Percentiles rank a stretch among this genome's conserved stretches.
Evolutionary conservation across 2,113 vertebrate species (phyloP).

Genomic region (Sylvia atricapilla): DNA sequence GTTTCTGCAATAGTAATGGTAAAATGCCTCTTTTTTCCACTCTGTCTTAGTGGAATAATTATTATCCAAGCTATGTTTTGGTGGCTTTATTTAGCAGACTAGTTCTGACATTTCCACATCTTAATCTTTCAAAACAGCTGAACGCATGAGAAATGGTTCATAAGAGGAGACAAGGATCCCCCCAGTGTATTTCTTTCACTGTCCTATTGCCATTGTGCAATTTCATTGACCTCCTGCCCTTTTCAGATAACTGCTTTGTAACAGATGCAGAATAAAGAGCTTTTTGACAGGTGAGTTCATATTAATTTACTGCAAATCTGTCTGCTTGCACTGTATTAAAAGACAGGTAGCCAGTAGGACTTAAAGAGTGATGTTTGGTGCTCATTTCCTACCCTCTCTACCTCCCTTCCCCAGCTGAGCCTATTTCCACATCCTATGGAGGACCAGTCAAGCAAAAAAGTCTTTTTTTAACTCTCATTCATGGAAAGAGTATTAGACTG

Average conservation of each 20-base stretch:
- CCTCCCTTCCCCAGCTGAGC: not conserved
- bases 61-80: not conserved
- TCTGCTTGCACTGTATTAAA: not conserved
- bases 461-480: slow-evolving; percentile 57
- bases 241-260: not conserved
- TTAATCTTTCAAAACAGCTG: slow-evolving; percentile 10
- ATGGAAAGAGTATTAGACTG: slow-evolving; percentile 58
- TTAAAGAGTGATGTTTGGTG: not conserved
- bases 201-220: not conserved
- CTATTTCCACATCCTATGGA: not conserved
- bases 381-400: not conserved
- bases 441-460: slow-evolving; percentile 63
- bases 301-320: slow-evolving; percentile 13
- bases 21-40: not conserved
- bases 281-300: slow-evolving; percentile 22
- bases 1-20: not conserved
- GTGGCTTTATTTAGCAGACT: not conserved
- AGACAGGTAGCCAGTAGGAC: not conserved
- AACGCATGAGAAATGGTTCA: not conserved
- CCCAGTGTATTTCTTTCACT: not conserved
- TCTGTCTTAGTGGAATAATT: not conserved
- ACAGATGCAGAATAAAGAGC: not conserved
- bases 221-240: not conserved
- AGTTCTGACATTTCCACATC: not conserved
- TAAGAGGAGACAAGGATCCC: not conserved